A percentile compares a stretch with the other conserved stretches of the same genome.
Evolutionary conservation across 2,888 invertebrate genomes (phyloP).

Genomic region (Xanthorhoe designata): DNA sequence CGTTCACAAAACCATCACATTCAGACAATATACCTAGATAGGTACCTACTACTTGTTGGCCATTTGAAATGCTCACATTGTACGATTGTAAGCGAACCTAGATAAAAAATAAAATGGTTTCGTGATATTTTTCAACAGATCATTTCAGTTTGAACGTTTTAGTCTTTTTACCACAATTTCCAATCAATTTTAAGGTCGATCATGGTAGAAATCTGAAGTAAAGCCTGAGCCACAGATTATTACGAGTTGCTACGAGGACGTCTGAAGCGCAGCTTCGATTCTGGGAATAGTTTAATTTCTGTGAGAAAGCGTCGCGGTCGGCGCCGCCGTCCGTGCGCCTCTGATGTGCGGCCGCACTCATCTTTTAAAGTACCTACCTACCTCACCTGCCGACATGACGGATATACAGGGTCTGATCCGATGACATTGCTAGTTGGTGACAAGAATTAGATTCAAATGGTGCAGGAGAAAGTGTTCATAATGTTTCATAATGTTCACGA

Average conservation of each 20-base stretch:
- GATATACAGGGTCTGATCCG: no score
- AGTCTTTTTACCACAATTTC: constrained; percentile 13
- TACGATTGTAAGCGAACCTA: background rate
- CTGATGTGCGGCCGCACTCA: constrained; percentile 19
- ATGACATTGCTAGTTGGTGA: no score
- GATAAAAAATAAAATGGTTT: background rate
- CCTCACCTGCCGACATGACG: no score
- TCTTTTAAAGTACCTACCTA: background rate
- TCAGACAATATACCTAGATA: no score
- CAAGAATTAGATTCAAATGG: no score
- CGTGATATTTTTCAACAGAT: background rate
- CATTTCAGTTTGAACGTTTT: background rate
- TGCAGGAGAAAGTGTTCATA: no score
- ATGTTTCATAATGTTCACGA: no score
- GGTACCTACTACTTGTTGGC: no score
- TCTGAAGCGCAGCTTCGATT: constrained; percentile 16
- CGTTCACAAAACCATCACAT: background rate
- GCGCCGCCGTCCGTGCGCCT: constrained; percentile 34
- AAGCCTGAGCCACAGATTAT: constrained; percentile 10
- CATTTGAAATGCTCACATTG: no score
- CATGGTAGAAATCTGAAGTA: constrained; percentile 9
- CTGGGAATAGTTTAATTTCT: constrained; percentile 28
- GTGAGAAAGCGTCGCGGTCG: constrained; percentile 29
- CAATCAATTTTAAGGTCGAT: constrained; percentile 17
- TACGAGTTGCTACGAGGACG: background rate